A percentile compares a stretch with the other conserved stretches of the same genome.
Conservation (phyloP, 2,888 invertebrate species). For the Aleiodes leptofemur region DNA sequence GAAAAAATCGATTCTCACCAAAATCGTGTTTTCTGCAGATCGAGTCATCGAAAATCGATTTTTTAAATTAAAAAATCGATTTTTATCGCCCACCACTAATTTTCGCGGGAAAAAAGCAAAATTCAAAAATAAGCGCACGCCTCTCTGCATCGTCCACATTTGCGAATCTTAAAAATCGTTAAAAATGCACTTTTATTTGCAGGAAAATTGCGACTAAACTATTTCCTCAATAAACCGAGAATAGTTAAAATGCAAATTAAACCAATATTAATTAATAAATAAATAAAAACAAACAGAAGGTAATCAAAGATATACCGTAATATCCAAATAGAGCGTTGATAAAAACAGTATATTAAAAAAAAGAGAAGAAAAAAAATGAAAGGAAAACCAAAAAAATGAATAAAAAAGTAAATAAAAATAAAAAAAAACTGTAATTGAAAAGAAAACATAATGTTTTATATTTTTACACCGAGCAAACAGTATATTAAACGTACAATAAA, state of each 20-base stretch:
- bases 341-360: constrained; percentile 37
- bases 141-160: constrained; percentile 20
- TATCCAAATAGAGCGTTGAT: constrained; percentile 46
- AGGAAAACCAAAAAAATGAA: background rate
- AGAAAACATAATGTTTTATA: constrained; percentile 68
- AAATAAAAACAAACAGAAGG: constrained; percentile 11
- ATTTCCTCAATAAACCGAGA: background rate
- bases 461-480: constrained; percentile 69
- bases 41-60: too few relatives aligned
- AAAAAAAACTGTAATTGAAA: constrained; percentile 69
- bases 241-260: constrained; percentile 20
- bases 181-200: constrained; percentile 17
- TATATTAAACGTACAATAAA: constrained; percentile 60
- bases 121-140: background rate
- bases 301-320: constrained; percentile 56
- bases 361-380: background rate
- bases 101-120: too few relatives aligned
- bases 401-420: constrained; percentile 46
- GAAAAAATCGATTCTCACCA: too few relatives aligned
- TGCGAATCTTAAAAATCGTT: constrained; percentile 5
- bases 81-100: too few relatives aligned
- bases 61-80: too few relatives aligned
- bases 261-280: constrained; percentile 11
- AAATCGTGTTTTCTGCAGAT: too few relatives aligned
- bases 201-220: constrained; percentile 1